These are phyloP conservation scores for Choristoneura fumiferana DNA, from an alignment of 1,140 invertebrate species.

Conservation along the genomic window DNA sequence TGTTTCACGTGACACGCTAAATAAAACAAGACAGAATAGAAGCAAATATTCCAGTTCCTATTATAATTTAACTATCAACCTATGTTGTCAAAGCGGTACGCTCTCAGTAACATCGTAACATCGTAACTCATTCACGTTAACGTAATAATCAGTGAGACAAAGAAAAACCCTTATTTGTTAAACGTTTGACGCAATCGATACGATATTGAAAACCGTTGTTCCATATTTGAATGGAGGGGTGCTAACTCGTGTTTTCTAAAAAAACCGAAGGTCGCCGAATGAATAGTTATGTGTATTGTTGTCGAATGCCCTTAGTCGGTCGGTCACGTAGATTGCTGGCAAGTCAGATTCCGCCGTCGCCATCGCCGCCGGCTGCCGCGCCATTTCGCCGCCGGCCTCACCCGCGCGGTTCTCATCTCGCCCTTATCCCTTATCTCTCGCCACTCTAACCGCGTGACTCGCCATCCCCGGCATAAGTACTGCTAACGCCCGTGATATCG, in stretches of 20 bases:
- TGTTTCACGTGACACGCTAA: constrained; percentile 41
- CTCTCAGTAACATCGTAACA: constrained; percentile 22
- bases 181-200: constrained; percentile 23
- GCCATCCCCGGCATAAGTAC: constrained; percentile 26
- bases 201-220: constrained; percentile 21
- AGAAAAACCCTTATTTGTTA: constrained; percentile 25
- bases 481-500: constrained; percentile 36
- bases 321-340: constrained; percentile 34
- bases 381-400: constrained; percentile 30
- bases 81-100: neutral
- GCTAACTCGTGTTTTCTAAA: constrained; percentile 28
- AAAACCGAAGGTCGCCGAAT: constrained; percentile 32
- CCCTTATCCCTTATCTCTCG: constrained; percentile 57
- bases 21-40: constrained; percentile 38
- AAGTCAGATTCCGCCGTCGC: constrained; percentile 25
- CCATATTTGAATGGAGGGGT: constrained; percentile 23
- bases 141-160: constrained; percentile 36
- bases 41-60: constrained; percentile 33
- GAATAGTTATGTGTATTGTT: constrained; percentile 30
- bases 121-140: constrained; percentile 30
- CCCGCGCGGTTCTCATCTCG: constrained; percentile 34
- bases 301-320: constrained; percentile 40
- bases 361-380: constrained; percentile 25
- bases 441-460: constrained; percentile 51
- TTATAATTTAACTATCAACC: neutral